These are phyloP conservation scores for Uloborus diversus DNA, from an alignment of 1,140 invertebrate genomes.

Conservation along the genomic window DNA sequence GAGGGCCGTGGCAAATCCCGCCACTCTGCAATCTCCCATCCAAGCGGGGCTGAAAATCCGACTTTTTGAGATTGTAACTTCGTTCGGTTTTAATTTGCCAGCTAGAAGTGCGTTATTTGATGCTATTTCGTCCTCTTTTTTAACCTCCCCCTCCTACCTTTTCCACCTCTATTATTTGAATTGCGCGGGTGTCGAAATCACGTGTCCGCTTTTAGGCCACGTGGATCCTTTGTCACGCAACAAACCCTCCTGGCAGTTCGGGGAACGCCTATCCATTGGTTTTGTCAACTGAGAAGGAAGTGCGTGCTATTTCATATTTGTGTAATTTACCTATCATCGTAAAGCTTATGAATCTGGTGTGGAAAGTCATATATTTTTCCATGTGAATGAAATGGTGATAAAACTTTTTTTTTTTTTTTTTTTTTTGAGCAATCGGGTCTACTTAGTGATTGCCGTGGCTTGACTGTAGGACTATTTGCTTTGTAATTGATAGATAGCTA, in stretches of 20 bases:
- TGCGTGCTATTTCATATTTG: too few species aligned
- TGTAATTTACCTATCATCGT: too few species aligned
- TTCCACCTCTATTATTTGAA: constrained; percentile 6
- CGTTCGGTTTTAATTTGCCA: constrained; percentile 22
- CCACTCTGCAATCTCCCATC: neutral
- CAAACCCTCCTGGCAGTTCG: neutral
- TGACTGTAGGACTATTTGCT: too few species aligned
- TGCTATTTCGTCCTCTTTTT: neutral
- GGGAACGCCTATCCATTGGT: neutral
- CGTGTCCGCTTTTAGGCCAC: constrained; percentile 1
- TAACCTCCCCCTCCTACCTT: neutral
- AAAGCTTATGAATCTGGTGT: too few species aligned
- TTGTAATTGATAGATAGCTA: too few species aligned
- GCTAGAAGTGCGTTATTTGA: neutral
- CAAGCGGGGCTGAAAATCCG: neutral
- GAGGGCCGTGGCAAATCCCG: neutral
- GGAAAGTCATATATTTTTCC: too few species aligned
- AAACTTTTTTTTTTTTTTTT: too few species aligned
- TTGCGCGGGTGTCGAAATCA: constrained; percentile 32
- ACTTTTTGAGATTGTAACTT: constrained; percentile 24
- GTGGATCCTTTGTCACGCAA: neutral
- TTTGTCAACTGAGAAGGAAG: too few species aligned
- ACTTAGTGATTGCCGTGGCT: too few species aligned
- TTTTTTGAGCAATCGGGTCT: too few species aligned
- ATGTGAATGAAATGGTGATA: too few species aligned